A percentile compares a stretch with the other conserved stretches of the same genome.
Conservation (phyloP, 2,888 invertebrate species). For the Trypoxylon attenuatum region DNA sequence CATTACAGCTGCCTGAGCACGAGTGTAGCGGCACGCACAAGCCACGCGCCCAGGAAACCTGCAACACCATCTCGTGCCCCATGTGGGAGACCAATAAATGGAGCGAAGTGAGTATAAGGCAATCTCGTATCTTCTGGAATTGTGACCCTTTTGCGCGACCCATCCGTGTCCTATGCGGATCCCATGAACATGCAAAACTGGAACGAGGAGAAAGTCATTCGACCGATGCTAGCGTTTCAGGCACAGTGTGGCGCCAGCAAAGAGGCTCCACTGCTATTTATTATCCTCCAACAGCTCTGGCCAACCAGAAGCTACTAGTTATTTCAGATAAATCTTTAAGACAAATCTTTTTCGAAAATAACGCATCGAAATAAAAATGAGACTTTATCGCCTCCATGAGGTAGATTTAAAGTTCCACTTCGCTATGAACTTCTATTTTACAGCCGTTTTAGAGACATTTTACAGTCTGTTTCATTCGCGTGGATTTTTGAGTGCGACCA, state of each 20-base stretch:
- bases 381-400: too few species aligned
- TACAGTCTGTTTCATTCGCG: too few species aligned
- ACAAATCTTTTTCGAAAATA: too few species aligned
- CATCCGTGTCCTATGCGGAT: too few species aligned
- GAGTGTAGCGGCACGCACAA: slow-evolving; percentile 85
- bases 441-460: too few species aligned
- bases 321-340: slow-evolving; percentile 1
- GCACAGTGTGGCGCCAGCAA: slow-evolving; percentile 3
- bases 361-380: too few species aligned
- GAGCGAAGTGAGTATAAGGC: slow-evolving; percentile 87
- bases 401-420: too few species aligned
- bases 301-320: slow-evolving; percentile 15
- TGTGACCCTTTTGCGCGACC: slow-evolving; percentile 5
- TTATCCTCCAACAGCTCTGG: slow-evolving; percentile 8
- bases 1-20: slow-evolving; percentile 83
- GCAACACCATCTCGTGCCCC: slow-evolving; percentile 91
- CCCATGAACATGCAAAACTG: slow-evolving; percentile 25
- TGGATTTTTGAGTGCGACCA: too few species aligned
- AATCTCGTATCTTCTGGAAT: slow-evolving; percentile 31
- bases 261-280: slow-evolving; percentile 23
- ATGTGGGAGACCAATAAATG: slow-evolving; percentile 91
- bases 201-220: slow-evolving; percentile 20
- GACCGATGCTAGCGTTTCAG: slow-evolving; percentile 26
- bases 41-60: slow-evolving; percentile 87
- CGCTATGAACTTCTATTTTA: too few species aligned